A percentile compares a stretch with the other conserved stretches of the same genome.
phyloP scores from a whole-genome alignment of 2,888 invertebrate species.

The Microctonus hyperodae region DNA sequence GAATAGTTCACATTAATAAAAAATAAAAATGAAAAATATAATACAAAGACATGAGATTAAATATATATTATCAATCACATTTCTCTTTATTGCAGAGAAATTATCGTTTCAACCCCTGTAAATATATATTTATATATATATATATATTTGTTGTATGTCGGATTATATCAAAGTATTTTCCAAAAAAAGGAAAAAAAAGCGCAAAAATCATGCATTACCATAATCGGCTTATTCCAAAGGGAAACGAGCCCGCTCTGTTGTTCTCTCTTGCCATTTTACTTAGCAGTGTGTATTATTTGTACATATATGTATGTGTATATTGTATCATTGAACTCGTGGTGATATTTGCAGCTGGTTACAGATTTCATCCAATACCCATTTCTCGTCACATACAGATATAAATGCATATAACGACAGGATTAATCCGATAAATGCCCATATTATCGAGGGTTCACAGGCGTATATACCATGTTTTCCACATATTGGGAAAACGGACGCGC shows the following conservation, averaged over 20 bases:
- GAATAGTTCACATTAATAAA: background rate
- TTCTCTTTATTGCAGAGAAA: constrained; percentile 38
- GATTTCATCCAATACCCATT: constrained; percentile 59
- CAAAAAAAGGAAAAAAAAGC: constrained; percentile 62
- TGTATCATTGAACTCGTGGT: constrained; percentile 40
- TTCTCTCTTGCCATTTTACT: constrained; percentile 8
- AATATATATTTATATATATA: too few relatives aligned
- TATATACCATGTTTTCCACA: constrained; percentile 36
- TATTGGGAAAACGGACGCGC: constrained; percentile 31
- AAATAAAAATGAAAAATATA: background rate
- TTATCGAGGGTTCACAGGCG: constrained; percentile 48
- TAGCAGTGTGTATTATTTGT: too few relatives aligned
- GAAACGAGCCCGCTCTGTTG: constrained; percentile 43
- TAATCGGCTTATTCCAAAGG: constrained; percentile 58
- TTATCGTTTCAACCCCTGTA: constrained; percentile 51
- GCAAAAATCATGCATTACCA: constrained; percentile 58
- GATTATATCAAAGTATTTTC: constrained; percentile 40
- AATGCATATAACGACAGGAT: constrained; percentile 41
- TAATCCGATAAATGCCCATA: constrained; percentile 62
- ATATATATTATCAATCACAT: background rate
- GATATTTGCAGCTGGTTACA: constrained; percentile 48
- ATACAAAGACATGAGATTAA: background rate
- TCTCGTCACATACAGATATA: constrained; percentile 41
- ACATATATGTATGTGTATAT: background rate
- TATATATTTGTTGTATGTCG: constrained; percentile 36